Conservation (phyloP, 1,140 invertebrate genomes). For the Hirudo medicinalis region DNA sequence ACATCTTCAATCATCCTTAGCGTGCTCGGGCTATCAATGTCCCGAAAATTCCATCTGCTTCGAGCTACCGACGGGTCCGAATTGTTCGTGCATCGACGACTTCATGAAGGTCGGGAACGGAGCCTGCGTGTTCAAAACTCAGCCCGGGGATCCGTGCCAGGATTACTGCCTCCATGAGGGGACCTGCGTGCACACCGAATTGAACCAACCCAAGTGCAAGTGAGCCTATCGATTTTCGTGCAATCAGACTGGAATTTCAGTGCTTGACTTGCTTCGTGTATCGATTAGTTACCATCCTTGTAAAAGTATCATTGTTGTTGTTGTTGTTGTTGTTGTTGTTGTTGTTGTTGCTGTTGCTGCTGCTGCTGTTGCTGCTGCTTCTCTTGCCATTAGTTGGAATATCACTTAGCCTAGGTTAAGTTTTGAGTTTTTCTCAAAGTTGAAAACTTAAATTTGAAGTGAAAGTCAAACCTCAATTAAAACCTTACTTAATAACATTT, state of each 20-base stretch:
- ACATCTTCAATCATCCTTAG: background rate
- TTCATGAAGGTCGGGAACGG: background rate
- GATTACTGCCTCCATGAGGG: slow-evolving; percentile 2
- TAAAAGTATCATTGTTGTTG: too few relatives aligned
- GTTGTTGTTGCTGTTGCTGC: too few relatives aligned
- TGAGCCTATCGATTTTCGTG: background rate
- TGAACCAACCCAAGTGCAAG: background rate
- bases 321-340: too few relatives aligned
- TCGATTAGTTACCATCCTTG: too few relatives aligned
- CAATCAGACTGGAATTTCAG: background rate
- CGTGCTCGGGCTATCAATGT: background rate
- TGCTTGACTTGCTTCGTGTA: background rate
- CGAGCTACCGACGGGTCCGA: background rate
- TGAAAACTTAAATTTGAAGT: background rate
- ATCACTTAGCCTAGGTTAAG: too few relatives aligned
- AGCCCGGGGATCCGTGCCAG: background rate
- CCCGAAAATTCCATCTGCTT: slow-evolving; percentile 7
- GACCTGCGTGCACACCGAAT: slow-evolving; percentile 11
- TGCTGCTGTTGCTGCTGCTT: too few relatives aligned
- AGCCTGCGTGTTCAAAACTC: background rate
- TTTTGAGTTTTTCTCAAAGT: background rate
- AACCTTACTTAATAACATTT: background rate
- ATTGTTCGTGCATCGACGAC: slow-evolving; percentile 5
- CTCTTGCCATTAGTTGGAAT: too few relatives aligned
- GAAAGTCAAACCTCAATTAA: background rate